Base-by-base conservation (phyloP, 2,888 invertebrate genomes). In the Nomada lathburiana region DNA sequence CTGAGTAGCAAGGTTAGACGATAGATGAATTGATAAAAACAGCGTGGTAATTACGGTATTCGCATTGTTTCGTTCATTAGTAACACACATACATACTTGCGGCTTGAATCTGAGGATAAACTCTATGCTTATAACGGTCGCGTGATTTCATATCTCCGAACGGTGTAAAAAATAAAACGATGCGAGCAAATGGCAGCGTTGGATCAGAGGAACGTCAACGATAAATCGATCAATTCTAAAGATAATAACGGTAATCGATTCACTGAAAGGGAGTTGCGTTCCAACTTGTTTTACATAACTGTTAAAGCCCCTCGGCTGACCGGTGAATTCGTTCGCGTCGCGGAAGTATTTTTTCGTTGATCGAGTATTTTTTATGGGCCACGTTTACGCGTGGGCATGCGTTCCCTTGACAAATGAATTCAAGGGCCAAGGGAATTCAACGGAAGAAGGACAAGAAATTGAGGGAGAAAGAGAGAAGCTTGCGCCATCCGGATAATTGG, bases 381-480 rank as follows among this genome's bases (percentile, higher is more conserved):
- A 63, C 67, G 42, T 69, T 73, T 71, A 36, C 81, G 60, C 69
- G 76, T 29, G 63, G 77, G 71, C 90, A 87, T 90, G 90, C 86
- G 89, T 85, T 79, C 80, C 80, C 70, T 91, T 89, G 90, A 91
- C 90, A 88, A 92, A 91, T 92, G 90, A 91, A 90, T 92, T 87
- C 85, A 72, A 67, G 76, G 84, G 76, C 20, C 71, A 70, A 50
- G 73, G 76, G 87, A 86, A 88, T 91, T 81, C 79, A n/a, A 80
- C 50, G 73, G 86, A 67, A 81, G 70, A 74, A 76, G 76, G 73
- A 7, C 44, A 53, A 20, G 59, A 42, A 62, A 55, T 57, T n/a
- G 42, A n/a, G n/a, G 26, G 50, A 42, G 73, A 82, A 80, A 84
- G 76, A 83, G 83, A 82, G 83, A 83, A 88, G 77, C 67, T 83